phyloP scores from a whole-genome alignment of 2,797 vertebrate species.

The Cyprinodon diabolis region DNA sequence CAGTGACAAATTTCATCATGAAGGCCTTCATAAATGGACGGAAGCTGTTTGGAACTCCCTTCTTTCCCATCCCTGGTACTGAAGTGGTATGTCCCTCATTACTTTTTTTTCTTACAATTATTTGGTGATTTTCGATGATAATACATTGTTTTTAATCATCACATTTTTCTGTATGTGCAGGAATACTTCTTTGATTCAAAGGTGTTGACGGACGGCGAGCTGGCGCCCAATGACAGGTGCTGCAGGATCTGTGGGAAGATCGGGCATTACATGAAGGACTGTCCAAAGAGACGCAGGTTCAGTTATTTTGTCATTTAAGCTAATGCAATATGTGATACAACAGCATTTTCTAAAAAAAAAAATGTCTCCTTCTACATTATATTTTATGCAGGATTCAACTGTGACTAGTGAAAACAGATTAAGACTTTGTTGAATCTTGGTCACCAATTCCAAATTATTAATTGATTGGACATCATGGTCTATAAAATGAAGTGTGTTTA shows the following conservation, averaged over 20 bases:
- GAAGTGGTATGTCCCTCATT: conserved; percentile 86
- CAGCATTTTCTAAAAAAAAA: background rate
- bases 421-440: no score
- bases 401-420: no score
- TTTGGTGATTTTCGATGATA: background rate
- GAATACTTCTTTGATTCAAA: conserved; percentile 99
- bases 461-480: no score
- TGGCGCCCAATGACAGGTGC: conserved; percentile 97
- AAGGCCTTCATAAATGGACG: conserved; percentile 99
- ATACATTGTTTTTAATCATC: background rate
- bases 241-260: conserved; percentile 99
- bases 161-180: conserved; percentile 62
- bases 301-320: background rate
- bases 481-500: no score
- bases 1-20: conserved; percentile 99
- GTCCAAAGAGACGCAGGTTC: conserved; percentile 96
- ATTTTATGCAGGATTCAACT: no score
- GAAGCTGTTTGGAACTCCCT: conserved; percentile 94
- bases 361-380: no score
- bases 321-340: no score
- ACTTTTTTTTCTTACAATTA: background rate
- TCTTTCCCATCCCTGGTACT: conserved; percentile 88
- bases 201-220: conserved; percentile 94
- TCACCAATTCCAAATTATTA: no score
- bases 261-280: conserved; percentile 99